These are phyloP conservation scores for Pammene fasciana DNA, from an alignment of 2,888 invertebrate species.

Conservation along the genomic window DNA sequence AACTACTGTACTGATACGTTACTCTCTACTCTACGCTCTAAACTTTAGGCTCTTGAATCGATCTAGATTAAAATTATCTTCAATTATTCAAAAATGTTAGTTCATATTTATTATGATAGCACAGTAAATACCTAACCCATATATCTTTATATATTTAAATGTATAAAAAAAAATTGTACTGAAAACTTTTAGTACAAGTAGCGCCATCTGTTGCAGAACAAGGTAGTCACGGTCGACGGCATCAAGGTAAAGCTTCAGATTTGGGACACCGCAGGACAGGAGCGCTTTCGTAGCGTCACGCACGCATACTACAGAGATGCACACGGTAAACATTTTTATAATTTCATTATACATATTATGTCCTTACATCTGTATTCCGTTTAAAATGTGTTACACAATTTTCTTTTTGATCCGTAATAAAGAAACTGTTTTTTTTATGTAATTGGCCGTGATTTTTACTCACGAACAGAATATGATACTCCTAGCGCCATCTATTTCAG, in stretches of 20 bases:
- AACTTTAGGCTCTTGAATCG: no score
- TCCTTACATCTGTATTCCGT: no score
- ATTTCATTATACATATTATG: no score
- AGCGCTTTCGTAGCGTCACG: conserved; percentile 96
- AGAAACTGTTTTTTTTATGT: no score
- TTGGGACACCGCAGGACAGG: conserved; percentile 98
- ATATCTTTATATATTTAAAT: neutral
- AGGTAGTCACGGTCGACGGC: conserved; percentile 91
- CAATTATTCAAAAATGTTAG: no score
- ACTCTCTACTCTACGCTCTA: no score
- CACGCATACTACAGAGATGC: conserved; percentile 97
- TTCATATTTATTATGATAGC: conserved; percentile 29
- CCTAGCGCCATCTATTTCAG: conserved; percentile 53
- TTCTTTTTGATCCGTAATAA: neutral
- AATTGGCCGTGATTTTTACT: neutral
- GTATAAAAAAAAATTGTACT: neutral
- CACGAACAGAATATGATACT: conserved; percentile 34
- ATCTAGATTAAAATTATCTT: neutral
- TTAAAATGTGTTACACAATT: neutral
- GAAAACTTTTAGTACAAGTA: conserved; percentile 54
- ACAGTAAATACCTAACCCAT: neutral
- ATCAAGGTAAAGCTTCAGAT: conserved; percentile 97
- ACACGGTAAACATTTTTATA: conserved; percentile 86
- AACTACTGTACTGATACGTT: no score
- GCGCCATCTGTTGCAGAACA: conserved; percentile 87